Evolutionary conservation across 92 coral and sea anemone genomes (phyloP).

Genomic region (Siderastrea siderea): DNA sequence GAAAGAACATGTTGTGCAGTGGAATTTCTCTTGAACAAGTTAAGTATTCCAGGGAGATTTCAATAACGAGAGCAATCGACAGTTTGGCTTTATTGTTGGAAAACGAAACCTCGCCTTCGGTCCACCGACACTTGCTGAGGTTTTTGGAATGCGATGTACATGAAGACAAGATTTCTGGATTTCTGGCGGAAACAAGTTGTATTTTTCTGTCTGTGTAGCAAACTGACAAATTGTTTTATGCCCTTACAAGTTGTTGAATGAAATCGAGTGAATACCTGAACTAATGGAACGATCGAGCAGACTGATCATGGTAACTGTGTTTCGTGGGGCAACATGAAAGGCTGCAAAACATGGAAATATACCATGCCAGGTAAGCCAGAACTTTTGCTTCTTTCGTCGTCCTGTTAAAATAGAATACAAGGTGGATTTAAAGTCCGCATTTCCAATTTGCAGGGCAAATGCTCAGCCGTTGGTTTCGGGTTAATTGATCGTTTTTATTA

Average conservation of each 20-base stretch:
- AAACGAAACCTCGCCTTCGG: neutral
- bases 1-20: neutral
- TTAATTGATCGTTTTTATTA: neutral
- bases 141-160: constrained; percentile 1
- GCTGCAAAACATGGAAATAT: neutral
- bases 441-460: neutral
- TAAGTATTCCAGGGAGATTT: constrained; percentile 7
- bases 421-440: neutral
- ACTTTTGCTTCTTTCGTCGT: neutral
- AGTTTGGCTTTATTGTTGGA: neutral
- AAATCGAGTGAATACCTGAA: neutral
- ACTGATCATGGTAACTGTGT: neutral
- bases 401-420: neutral
- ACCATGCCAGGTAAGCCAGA: constrained; percentile 14
- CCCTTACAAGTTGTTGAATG: constrained; percentile 12
- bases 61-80: neutral
- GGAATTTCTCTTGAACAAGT: neutral
- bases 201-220: neutral
- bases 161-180: neutral
- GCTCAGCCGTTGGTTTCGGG: neutral
- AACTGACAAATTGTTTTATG: neutral
- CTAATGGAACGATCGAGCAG: constrained; percentile 25
- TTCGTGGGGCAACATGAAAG: constrained; percentile 22
- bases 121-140: neutral
- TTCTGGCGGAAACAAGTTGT: neutral